Conservation (phyloP, 2,113 vertebrate species). For the Corvus cornix region DNA sequence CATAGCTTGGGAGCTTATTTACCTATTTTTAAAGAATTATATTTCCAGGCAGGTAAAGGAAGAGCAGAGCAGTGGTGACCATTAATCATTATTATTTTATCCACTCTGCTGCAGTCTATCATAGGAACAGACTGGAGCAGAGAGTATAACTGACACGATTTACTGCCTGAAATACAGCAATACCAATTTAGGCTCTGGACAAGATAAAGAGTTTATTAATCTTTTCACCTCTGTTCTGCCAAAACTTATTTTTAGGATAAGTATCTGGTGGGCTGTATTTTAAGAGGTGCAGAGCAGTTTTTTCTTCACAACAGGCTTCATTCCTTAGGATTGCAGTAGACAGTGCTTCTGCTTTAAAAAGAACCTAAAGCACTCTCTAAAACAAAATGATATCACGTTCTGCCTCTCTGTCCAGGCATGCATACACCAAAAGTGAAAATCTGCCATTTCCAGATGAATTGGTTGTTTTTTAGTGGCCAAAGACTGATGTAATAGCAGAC, state of each 20-base stretch:
- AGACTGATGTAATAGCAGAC: background rate
- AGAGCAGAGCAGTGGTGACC: background rate
- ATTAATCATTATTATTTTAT: background rate
- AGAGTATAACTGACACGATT: background rate
- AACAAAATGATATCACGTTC: background rate
- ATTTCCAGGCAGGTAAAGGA: background rate
- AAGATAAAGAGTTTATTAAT: background rate
- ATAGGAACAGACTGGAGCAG: background rate
- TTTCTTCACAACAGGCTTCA: background rate
- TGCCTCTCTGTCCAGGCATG: background rate
- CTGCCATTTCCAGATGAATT: slow-evolving; percentile 1
- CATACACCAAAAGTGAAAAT: background rate
- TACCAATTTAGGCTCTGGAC: background rate
- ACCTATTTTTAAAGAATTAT: background rate
- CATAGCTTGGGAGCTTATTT: background rate
- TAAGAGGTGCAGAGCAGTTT: background rate
- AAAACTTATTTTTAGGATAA: background rate
- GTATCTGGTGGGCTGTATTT: background rate
- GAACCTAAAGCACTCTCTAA: background rate
- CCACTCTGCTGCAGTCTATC: background rate
- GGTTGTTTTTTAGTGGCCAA: background rate
- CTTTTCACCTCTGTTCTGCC: background rate
- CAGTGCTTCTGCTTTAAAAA: background rate
- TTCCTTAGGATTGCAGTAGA: background rate
- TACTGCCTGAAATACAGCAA: background rate